phyloP scores from a whole-genome alignment of 2,113 vertebrate genomes.

The Theropithecus gelada region DNA sequence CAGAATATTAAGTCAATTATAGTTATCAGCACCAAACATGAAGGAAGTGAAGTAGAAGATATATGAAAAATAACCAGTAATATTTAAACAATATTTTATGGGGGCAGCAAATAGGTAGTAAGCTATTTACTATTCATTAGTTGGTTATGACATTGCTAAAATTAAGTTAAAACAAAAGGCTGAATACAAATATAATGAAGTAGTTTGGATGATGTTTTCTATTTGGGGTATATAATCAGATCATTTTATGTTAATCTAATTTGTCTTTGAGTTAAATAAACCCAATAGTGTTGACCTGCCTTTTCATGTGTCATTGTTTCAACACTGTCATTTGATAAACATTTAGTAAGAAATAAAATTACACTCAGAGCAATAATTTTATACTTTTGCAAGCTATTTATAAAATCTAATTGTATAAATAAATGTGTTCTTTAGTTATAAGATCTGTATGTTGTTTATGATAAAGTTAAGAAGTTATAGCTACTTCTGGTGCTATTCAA shows the following conservation, averaged over 20 bases:
- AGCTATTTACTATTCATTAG: constrained; percentile 44
- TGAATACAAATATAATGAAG: constrained; percentile 74
- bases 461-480: background rate
- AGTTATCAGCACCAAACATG: constrained; percentile 13
- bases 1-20: constrained; percentile 30
- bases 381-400: background rate
- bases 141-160: constrained; percentile 66
- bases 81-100: constrained; percentile 30
- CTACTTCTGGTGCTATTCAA: background rate
- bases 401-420: background rate
- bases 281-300: constrained; percentile 58
- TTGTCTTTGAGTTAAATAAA: constrained; percentile 71
- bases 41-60: background rate
- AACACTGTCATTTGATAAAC: constrained; percentile 6
- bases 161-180: constrained; percentile 60
- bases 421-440: background rate
- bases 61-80: constrained; percentile 40
- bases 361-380: background rate
- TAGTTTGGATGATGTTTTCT: constrained; percentile 62
- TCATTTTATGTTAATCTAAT: constrained; percentile 73
- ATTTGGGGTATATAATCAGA: constrained; percentile 70
- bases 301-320: constrained; percentile 25
- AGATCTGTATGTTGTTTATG: background rate
- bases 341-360: constrained; percentile 31
- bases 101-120: background rate